These are phyloP conservation scores for Drosophila monieri DNA, from an alignment of 2,888 invertebrate genomes.

Conservation along the genomic window DNA sequence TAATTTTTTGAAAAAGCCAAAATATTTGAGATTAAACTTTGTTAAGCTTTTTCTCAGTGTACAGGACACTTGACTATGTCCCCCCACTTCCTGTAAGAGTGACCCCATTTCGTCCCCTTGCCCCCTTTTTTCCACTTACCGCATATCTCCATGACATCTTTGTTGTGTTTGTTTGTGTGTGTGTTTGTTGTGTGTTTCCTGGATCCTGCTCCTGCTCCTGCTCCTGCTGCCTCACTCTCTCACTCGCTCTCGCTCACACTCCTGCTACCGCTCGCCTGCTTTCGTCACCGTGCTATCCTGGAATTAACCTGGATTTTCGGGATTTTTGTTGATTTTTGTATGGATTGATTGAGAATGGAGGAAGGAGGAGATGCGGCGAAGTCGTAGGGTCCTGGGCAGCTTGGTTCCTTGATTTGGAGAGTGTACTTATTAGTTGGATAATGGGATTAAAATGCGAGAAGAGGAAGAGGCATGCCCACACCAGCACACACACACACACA, in stretches of 20 bases:
- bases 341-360: constrained; percentile 18
- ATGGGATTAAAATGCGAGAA: constrained; percentile 26
- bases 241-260: background rate
- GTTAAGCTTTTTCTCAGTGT: background rate
- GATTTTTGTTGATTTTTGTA: constrained; percentile 8
- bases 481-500: background rate
- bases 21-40: no score
- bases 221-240: background rate
- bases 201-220: constrained; percentile 17
- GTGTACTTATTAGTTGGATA: constrained; percentile 5
- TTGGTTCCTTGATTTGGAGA: constrained; percentile 21
- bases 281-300: constrained; percentile 9
- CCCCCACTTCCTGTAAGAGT: background rate
- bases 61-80: background rate
- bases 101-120: background rate
- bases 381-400: constrained; percentile 1
- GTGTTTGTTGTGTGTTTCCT: constrained; percentile 23
- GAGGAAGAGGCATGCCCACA: background rate
- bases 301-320: constrained; percentile 7
- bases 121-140: constrained; percentile 65
- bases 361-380: background rate
- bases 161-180: constrained; percentile 39
- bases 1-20: no score
- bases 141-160: constrained; percentile 83
- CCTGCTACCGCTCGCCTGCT: constrained; percentile 10